A percentile compares a stretch with the other conserved stretches of the same genome.
phyloP scores from a whole-genome alignment of 1,140 invertebrate genomes.

The Orussus abietinus region DNA sequence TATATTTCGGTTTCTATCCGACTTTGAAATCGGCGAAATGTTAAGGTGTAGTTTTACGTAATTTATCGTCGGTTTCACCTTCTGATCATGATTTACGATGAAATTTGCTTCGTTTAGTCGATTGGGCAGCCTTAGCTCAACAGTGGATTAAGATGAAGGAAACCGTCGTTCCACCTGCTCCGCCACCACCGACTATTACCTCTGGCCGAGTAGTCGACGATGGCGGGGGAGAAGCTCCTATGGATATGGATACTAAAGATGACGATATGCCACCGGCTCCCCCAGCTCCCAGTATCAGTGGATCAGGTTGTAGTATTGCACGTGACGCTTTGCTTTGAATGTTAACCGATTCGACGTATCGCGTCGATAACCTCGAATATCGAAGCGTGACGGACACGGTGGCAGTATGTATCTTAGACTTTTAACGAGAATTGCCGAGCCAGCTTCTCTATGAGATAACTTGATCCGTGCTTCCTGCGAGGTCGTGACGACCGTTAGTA shows the following conservation, averaged over 20 bases:
- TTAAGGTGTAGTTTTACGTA: no score
- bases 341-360: no score
- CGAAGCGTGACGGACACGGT: no score
- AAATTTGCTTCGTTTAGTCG: conserved; percentile 59
- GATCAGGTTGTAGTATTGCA: conserved; percentile 38
- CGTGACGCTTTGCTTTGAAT: neutral
- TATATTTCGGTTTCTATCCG: neutral
- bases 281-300: conserved; percentile 50
- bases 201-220: conserved; percentile 24
- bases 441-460: no score
- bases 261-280: conserved; percentile 52
- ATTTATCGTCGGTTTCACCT: conserved; percentile 1
- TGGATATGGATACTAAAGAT: conserved; percentile 76
- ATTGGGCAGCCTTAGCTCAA: conserved; percentile 92
- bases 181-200: conserved; percentile 50
- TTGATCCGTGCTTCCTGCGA: no score
- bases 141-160: conserved; percentile 98
- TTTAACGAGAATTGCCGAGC: no score
- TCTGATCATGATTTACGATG: conserved; percentile 10
- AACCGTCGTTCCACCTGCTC: conserved; percentile 56
- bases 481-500: no score
- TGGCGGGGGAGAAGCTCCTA: conserved; percentile 76
- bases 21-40: no score
- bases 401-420: no score
- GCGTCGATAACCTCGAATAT: no score